A percentile compares a stretch with the other conserved stretches of the same genome.
These are phyloP conservation scores for Chaenogobius annularis DNA, from an alignment of 2,113 vertebrate genomes.

Conservation along the genomic window DNA sequence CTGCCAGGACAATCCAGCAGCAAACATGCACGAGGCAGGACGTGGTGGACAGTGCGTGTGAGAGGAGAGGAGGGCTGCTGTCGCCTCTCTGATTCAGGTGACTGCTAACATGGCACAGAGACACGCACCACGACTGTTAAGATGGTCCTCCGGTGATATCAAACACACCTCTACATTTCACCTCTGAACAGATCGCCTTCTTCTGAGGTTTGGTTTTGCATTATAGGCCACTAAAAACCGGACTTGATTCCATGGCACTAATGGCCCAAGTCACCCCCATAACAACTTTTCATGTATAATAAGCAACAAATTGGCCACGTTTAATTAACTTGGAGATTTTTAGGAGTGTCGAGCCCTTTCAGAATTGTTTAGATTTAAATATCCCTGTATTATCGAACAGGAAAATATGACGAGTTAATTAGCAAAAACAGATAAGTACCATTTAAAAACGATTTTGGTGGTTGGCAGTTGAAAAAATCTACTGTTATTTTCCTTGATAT, in stretches of 20 bases:
- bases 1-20: slow-evolving; percentile 43
- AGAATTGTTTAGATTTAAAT: neutral
- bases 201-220: slow-evolving; percentile 15
- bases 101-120: slow-evolving; percentile 62
- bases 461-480: too few species aligned
- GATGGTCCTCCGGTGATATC: slow-evolving; percentile 38
- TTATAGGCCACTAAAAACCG: neutral
- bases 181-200: slow-evolving; percentile 46
- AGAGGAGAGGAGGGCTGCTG: slow-evolving; percentile 55
- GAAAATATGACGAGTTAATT: neutral
- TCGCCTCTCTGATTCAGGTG: slow-evolving; percentile 69
- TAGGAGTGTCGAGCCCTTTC: neutral
- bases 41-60: slow-evolving; percentile 37
- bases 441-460: too few species aligned
- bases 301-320: slow-evolving; percentile 1
- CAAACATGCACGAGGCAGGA: slow-evolving; percentile 29
- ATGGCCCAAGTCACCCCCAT: neutral
- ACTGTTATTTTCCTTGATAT: too few species aligned
- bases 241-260: neutral
- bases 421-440: too few species aligned
- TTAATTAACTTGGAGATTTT: neutral
- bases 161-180: slow-evolving; percentile 45
- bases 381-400: neutral
- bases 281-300: neutral
- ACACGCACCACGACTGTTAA: slow-evolving; percentile 62